These are phyloP conservation scores for Lepilemur ruficaudatus DNA, from an alignment of 2,797 vertebrate genomes.

Conservation along the genomic window DNA sequence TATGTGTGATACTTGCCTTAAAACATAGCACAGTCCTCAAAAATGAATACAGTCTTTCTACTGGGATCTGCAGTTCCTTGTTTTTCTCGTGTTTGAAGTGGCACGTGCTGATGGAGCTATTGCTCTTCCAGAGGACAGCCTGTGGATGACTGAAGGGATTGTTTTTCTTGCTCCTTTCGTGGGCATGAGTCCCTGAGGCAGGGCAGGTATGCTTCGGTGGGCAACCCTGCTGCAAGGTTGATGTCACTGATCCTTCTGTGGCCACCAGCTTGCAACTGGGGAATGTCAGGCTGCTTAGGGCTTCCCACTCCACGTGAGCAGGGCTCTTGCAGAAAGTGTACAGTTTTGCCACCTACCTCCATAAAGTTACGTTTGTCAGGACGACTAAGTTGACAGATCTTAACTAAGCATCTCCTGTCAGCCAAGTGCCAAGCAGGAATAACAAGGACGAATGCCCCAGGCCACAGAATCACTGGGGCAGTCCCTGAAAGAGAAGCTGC, in stretches of 20 bases:
- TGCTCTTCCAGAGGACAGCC: background rate
- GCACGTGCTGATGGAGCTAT: background rate
- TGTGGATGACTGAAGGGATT: background rate
- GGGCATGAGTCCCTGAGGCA: background rate
- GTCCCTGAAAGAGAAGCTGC: background rate
- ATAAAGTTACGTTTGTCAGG: background rate
- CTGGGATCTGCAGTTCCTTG: background rate
- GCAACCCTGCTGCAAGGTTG: background rate
- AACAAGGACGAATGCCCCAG: background rate
- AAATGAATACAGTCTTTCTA: slow-evolving; percentile 56
- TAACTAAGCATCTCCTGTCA: background rate
- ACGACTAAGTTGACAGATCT: background rate
- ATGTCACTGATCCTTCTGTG: background rate
- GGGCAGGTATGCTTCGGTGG: background rate
- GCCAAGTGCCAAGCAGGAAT: background rate
- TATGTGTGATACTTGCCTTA: slow-evolving; percentile 64
- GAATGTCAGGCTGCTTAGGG: background rate
- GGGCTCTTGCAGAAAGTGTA: background rate
- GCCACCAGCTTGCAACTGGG: background rate
- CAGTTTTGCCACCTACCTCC: background rate
- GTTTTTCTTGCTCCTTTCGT: background rate
- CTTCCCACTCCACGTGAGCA: background rate
- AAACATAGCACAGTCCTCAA: slow-evolving; percentile 42
- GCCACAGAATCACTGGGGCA: background rate
- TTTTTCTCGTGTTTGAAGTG: background rate